A percentile compares a stretch with the other conserved stretches of the same genome.
Evolutionary conservation across 1,140 invertebrate species (phyloP).

Genomic region (Lucilia sericata): DNA sequence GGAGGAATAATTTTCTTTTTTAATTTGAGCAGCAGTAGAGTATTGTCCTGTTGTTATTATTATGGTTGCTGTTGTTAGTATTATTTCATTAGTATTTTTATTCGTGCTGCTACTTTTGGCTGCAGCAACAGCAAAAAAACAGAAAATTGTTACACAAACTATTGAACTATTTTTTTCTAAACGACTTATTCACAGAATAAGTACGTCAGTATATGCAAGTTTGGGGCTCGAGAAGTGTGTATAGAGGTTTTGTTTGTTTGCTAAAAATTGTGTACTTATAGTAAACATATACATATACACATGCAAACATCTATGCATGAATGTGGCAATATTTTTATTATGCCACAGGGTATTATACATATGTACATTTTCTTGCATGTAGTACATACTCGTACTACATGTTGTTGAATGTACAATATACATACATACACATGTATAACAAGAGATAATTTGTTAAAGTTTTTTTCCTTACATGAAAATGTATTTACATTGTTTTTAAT

Average conservation of each 20-base stretch:
- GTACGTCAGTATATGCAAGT: too few species aligned
- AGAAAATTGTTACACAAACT: slow-evolving; percentile 22
- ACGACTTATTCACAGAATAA: neutral
- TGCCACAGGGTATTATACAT: neutral
- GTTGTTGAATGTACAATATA: neutral
- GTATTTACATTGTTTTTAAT: slow-evolving; percentile 22
- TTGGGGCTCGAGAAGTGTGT: neutral
- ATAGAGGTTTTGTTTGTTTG: slow-evolving; percentile 19
- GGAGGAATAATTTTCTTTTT: neutral
- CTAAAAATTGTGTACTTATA: neutral
- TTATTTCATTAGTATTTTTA: neutral
- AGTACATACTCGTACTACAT: neutral
- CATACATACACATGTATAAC: neutral
- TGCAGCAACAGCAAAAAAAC: neutral
- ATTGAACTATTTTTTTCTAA: slow-evolving; percentile 9
- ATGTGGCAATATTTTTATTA: neutral
- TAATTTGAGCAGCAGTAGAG: neutral
- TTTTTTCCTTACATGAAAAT: neutral
- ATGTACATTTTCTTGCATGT: neutral
- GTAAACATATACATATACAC: neutral
- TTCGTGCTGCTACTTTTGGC: neutral
- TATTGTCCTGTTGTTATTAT: slow-evolving; percentile 24
- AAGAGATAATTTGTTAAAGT: slow-evolving; percentile 3
- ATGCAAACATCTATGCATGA: neutral
- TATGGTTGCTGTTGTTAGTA: neutral